A percentile compares a stretch with the other conserved stretches of the same genome.
Evolutionary conservation across 1,140 invertebrate genomes (phyloP).

Genomic region (Drosophila erecta): DNA sequence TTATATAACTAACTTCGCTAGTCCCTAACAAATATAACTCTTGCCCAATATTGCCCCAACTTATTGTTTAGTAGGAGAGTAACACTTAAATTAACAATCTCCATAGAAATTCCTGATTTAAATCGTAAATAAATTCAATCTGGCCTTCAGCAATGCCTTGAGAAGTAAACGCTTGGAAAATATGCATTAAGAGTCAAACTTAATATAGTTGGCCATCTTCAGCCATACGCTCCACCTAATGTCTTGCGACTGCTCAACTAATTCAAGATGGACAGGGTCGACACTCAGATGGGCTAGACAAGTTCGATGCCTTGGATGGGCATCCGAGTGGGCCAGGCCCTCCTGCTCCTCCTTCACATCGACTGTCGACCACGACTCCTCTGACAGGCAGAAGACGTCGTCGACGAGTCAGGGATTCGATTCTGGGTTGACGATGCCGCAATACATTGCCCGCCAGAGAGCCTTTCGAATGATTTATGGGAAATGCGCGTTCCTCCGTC

Average conservation of each 20-base stretch:
- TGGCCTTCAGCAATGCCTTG: not conserved
- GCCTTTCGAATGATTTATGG: conserved; percentile 76
- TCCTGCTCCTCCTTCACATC: not conserved
- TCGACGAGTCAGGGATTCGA: conserved; percentile 17
- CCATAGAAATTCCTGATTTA: too few species aligned
- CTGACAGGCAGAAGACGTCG: conserved; percentile 59
- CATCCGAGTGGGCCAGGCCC: conserved; percentile 53
- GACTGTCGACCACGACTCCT: not conserved
- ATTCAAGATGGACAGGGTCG: conserved; percentile 51
- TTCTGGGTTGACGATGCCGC: conserved; percentile 10
- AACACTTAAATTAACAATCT: too few species aligned
- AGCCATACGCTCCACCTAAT: conserved; percentile 23
- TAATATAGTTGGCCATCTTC: conserved; percentile 8
- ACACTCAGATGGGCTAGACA: conserved; percentile 53
- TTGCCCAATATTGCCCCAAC: too few species aligned
- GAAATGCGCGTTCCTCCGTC: conserved; percentile 56
- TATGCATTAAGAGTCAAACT: conserved; percentile 30
- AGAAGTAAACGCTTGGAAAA: conserved; percentile 15
- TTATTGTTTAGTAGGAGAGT: too few species aligned
- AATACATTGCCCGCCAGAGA: conserved; percentile 56
- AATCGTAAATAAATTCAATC: conserved; percentile 2
- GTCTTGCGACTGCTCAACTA: conserved; percentile 44
- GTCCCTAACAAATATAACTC: too few species aligned
- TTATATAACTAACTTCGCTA: too few species aligned
- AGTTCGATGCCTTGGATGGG: conserved; percentile 80